Evolutionary conservation across 2,888 invertebrate genomes (phyloP).

Genomic region (Trissolcus japonicus): DNA sequence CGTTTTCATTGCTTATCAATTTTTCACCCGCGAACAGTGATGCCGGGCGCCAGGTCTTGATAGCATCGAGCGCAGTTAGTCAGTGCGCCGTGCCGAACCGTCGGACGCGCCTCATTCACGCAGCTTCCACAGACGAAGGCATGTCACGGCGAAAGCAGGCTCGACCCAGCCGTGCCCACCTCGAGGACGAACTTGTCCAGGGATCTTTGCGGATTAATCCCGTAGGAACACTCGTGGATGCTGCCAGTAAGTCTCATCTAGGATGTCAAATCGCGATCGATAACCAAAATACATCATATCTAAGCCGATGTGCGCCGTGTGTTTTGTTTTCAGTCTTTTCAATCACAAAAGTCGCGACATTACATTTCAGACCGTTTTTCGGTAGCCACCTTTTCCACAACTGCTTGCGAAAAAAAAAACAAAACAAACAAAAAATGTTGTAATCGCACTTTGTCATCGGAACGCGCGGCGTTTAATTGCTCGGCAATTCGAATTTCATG

Average conservation of each 20-base stretch:
- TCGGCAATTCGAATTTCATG: conserved; percentile 23
- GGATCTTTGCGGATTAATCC: conserved; percentile 70
- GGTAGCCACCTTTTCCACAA: not conserved
- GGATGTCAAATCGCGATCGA: conserved; percentile 47
- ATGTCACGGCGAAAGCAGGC: conserved; percentile 76
- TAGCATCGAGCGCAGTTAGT: conserved; percentile 11
- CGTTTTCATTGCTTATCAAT: not conserved
- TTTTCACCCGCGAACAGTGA: not conserved
- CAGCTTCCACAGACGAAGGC: conserved; percentile 63
- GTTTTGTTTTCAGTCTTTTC: not conserved
- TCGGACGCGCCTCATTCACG: conserved; percentile 50
- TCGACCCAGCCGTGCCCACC: conserved; percentile 75
- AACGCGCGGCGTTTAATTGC: conserved; percentile 22
- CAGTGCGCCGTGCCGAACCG: conserved; percentile 51
- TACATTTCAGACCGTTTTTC: no score
- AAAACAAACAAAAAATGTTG: conserved; percentile 3
- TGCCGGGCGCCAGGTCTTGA: not conserved
- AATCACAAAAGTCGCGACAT: not conserved
- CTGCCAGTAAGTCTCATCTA: conserved; percentile 67
- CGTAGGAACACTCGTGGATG: conserved; percentile 66
- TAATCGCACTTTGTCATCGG: conserved; percentile 24
- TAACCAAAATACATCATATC: conserved; percentile 12
- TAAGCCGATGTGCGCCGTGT: no score
- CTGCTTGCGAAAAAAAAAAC: not conserved
- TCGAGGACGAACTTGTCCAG: conserved; percentile 75